Base-by-base conservation (phyloP, 2,113 vertebrate species). In the Myocastor coypus region DNA sequence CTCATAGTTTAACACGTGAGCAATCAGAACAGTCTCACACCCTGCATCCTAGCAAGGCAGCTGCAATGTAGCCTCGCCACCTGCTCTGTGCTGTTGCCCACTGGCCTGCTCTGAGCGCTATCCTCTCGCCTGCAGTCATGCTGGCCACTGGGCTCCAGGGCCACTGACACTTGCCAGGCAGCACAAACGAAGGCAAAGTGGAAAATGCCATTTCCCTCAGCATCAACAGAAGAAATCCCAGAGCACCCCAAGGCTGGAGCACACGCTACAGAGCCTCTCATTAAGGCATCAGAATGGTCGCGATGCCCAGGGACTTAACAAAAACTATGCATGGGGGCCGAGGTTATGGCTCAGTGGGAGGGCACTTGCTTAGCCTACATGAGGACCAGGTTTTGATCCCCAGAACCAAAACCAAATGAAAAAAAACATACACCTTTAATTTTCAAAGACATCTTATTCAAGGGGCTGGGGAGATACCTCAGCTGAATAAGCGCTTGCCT, bases 221-320 rank as follows among this genome's bases (percentile, higher is more conserved):
- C 66, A 87, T 71, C 64, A 78, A 92, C 17, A 17, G 63, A 73
- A 86, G n/a, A 71, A 63, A 84, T 64, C 30, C 81, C 77, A 42
- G 86, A 94, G 40, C 20, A 83, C 71, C 10, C 34, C 30, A 50
- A 93, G 71, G 71, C 37, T 91, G 83, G 40, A 28, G 20, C 77
- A 13, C 59, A 71, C 11, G 52, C 81, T 34, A 11, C 5, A 64
- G 42, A 9, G 17, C 24, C 63, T 94, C 87, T 63, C 69, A 87
- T 92, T 42, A 96, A 82, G 42, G 66, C 12, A 68, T 68, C 63
- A 83, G 68, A 87, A 87, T 17, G 40, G n/a, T 71, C 80, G 52
- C 68, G 78, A 55, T 83, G 83, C 84, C 75, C 40, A 55, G 5
- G 46, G 42, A 69, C 83, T 83, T 30, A 17, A 82, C 59, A 12